A percentile compares a stretch with the other conserved stretches of the same genome.
Conservation (phyloP, 2,888 invertebrate species). For the Acronicta aceris region DNA sequence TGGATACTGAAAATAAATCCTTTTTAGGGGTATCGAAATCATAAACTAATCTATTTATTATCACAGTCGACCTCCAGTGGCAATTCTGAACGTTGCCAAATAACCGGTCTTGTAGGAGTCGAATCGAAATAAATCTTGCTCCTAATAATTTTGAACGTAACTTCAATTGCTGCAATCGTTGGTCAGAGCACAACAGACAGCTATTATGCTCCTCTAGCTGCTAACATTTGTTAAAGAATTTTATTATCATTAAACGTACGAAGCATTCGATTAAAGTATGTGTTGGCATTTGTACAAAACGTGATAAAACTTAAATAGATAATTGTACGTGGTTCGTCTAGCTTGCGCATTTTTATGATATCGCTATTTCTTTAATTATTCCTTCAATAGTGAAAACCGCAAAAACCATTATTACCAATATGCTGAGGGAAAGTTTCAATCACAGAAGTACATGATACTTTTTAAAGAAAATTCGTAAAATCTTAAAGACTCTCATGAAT, state of each 20-base stretch:
- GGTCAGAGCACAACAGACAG: constrained; percentile 14
- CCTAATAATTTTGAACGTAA: constrained; percentile 53
- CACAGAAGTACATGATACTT: constrained; percentile 28
- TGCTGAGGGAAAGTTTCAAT: constrained; percentile 24
- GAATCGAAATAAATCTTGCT: constrained; percentile 60
- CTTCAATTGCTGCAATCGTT: constrained; percentile 42
- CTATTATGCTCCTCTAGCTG: constrained; percentile 17
- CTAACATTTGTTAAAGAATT: constrained; percentile 14
- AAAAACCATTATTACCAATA: constrained; percentile 17
- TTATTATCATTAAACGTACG: constrained; percentile 13
- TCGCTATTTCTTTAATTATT: not conserved
- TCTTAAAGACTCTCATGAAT: constrained; percentile 50
- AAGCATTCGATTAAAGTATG: constrained; percentile 25
- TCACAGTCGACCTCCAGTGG: constrained; percentile 66
- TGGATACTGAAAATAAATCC: constrained; percentile 24
- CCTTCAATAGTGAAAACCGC: not conserved
- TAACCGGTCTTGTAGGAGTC: constrained; percentile 69
- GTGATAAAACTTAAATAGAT: constrained; percentile 42
- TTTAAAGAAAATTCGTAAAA: constrained; percentile 39
- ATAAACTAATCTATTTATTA: constrained; percentile 53
- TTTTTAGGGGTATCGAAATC: constrained; percentile 31
- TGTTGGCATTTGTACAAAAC: constrained; percentile 40
- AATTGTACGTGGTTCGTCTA: constrained; percentile 16
- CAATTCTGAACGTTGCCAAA: constrained; percentile 70
- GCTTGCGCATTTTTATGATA: constrained; percentile 9